phyloP scores from a whole-genome alignment of 2,113 vertebrate species.

The Nyctibius bracteatus region DNA sequence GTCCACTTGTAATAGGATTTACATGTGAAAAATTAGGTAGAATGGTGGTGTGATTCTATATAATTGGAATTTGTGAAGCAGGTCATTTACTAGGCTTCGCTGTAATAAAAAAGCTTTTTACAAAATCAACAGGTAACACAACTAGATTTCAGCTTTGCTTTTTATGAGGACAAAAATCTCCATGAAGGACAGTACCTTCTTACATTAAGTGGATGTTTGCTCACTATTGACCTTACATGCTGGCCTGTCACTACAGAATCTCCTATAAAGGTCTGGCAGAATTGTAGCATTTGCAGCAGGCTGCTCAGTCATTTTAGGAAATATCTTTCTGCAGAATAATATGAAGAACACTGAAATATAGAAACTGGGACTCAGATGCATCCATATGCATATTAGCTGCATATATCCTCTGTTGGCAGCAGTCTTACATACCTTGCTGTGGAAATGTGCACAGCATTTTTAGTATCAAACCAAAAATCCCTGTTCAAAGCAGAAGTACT shows the following conservation, averaged over 20 bases:
- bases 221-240: background rate
- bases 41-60: background rate
- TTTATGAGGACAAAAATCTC: background rate
- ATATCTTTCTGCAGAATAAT: background rate
- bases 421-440: background rate
- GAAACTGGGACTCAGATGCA: background rate
- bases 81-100: background rate
- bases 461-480: background rate
- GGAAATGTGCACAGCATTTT: background rate
- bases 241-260: background rate
- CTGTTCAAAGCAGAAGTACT: background rate
- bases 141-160: background rate
- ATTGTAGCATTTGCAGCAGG: background rate
- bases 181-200: background rate
- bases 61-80: background rate
- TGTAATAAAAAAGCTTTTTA: background rate
- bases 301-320: background rate
- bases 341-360: background rate
- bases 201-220: background rate
- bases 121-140: background rate
- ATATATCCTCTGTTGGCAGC: background rate
- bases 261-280: background rate
- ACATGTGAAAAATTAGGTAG: background rate
- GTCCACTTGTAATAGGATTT: background rate
- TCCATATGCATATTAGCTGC: background rate